Base-by-base conservation (phyloP, 2,888 invertebrate genomes). In the Oscheius sp. region DNA sequence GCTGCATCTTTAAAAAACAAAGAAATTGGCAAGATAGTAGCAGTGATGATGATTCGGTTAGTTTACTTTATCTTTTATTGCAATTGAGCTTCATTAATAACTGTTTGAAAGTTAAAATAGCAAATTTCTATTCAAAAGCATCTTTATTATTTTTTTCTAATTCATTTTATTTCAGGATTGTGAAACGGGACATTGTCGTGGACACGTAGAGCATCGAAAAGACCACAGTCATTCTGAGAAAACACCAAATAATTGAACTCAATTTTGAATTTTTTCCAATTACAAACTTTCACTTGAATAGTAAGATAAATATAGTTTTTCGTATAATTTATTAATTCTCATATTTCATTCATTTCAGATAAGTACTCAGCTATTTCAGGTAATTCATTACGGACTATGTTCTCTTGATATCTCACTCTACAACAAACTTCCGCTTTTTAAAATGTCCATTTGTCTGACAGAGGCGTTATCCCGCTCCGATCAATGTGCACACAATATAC, bases 1-100 rank as follows among this genome's bases (percentile, higher is more conserved):
- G 84, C 61, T 84, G 84, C 61, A 82, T 84, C 64, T 84, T 82
- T 69, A 84, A 84, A 69, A 84, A 84, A 61, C 77, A 77, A 33
- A 80, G 81, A 55, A 78, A 76, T 12, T 84, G 84, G 84, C 76
- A 84, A 61, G 81, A 71, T 31, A 69, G 68, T 58, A 61, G 61
- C 58, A 39, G 39, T 17, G 71, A 58, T 15, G 37, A 31, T 37
- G 79, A 75, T 57, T 75, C 74, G 42, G 80, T 79, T 48, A 65
- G 74, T 55, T 63, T 37, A n/a, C n/a, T n/a, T 46, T 31, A 48
- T 65, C 6, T 1, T 37, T 33, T 37, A 63, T 48, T 39, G 48
- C 58, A 17, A 10, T 27, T 23, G 6, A 46, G 10, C 39, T 25
- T 53, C 25, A 12, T 29, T 25, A n/a, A n/a, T n/a, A n/a, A n/a